A percentile compares a stretch with the other conserved stretches of the same genome.
These are phyloP conservation scores for Dasysyrphus albostriatus DNA, from an alignment of 2,888 invertebrate species.

Conservation along the genomic window DNA sequence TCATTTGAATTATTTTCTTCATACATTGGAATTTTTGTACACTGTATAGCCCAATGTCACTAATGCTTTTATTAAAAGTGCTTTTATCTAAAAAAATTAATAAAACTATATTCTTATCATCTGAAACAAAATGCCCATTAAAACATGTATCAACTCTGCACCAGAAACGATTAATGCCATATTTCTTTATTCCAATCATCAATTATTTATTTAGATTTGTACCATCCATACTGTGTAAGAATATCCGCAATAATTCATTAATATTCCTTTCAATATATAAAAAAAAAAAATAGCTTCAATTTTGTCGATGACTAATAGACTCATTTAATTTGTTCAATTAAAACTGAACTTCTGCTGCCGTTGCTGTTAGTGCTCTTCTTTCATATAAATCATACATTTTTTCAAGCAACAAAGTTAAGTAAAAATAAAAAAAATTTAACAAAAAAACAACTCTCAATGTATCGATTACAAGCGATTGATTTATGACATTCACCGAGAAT, in stretches of 20 bases:
- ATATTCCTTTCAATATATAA: conserved; percentile 64
- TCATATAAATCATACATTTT: conserved; percentile 60
- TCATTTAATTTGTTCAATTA: conserved; percentile 75
- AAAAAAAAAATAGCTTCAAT: conserved; percentile 57
- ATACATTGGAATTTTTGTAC: too few species aligned
- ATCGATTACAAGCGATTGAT: conserved; percentile 75
- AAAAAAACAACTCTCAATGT: conserved; percentile 48
- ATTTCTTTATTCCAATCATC: conserved; percentile 50
- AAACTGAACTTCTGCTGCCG: conserved; percentile 34
- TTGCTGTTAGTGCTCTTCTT: conserved; percentile 47
- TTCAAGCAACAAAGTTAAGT: conserved; percentile 22
- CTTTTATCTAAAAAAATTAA: neutral
- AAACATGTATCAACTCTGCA: conserved; percentile 9
- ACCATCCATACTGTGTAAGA: conserved; percentile 15
- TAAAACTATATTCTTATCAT: neutral
- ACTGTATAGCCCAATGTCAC: too few species aligned
- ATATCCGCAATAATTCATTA: conserved; percentile 61
- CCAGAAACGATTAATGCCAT: conserved; percentile 65
- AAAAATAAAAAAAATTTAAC: conserved; percentile 33
- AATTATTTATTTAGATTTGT: conserved; percentile 58
- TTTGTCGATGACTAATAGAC: conserved; percentile 68
- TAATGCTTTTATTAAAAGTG: too few species aligned
- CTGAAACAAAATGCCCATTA: conserved; percentile 32
- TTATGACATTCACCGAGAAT: conserved; percentile 59
- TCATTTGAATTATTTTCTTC: too few species aligned